Conservation (phyloP, 2,888 invertebrate species). For the Alviniconcha strummeri region DNA sequence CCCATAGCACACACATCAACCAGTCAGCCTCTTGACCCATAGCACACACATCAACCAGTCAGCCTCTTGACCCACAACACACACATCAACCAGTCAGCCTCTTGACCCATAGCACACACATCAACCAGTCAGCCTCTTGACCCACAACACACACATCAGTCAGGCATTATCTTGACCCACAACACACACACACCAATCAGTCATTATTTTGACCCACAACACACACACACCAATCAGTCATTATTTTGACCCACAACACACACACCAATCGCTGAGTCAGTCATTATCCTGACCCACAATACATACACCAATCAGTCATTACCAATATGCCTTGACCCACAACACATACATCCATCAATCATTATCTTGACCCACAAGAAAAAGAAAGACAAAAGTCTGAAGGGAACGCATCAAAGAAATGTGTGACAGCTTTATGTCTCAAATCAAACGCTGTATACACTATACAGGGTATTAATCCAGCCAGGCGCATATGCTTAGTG, state of each 20-base stretch:
- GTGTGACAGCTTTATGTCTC: no score
- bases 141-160: neutral
- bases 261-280: neutral
- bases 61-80: neutral
- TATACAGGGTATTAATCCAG: no score
- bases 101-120: neutral
- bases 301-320: no score
- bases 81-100: neutral
- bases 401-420: no score
- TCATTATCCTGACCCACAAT: neutral
- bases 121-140: neutral
- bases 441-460: no score
- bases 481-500: no score
- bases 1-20: slow-evolving; percentile 23
- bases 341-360: neutral
- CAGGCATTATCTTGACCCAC: neutral
- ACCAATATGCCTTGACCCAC: neutral
- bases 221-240: neutral
- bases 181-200: neutral
- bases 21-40: neutral
- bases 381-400: no score
- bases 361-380: neutral
- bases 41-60: neutral
- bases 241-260: neutral
- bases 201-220: neutral